Base-by-base conservation (phyloP, 1,140 invertebrate genomes). In the Drosophila watanabei region DNA sequence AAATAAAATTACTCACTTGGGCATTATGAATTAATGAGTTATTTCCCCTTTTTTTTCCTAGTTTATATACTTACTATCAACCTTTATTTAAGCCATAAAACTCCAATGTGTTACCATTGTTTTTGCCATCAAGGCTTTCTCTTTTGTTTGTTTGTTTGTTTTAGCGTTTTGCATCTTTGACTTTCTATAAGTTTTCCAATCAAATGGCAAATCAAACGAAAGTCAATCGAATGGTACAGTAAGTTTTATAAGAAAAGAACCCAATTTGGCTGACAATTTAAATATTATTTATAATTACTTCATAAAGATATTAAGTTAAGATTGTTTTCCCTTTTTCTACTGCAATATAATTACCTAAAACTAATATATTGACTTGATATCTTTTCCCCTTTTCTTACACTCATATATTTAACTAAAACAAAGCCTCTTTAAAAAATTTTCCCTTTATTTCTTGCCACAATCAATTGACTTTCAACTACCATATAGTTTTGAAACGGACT, bases 171-270 rank as follows among this genome's bases (percentile, higher is more conserved):
- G 61, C 41, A 24, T 49, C 32, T 58, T 60, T 45, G 39, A 33
- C 62, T 79, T 75, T 65, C 79, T 79, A 35, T 35, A 11, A 57
- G 33, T 61, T 72, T 61, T 52, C 45, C 43, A 18, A 57, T 49
- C 39, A 61, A 75, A 77, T 79, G 68, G 43, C 56, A 82, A 82
- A 49, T 39, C 51, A 54, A 76, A 80, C n/a, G 76, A 84, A 84
- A 84, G 80, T 79, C 37, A 60, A 33, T 13, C 14, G 14, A 33
- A 65, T 45, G 5, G 20, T 28, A 62, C 11, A 45, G 56, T 65
- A 14, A 0, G 30, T 33, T 14, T 33, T 10, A 45, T 60, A 61
- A 28, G 9, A 28, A 4, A 1, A 33, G 5, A 32, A 7, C 0
- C 0, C 6, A 11, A 33, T 2, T 24, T 5, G 7, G 2, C 9